phyloP scores from a whole-genome alignment of 2,888 invertebrate species.

The Sicus ferrugineus region DNA sequence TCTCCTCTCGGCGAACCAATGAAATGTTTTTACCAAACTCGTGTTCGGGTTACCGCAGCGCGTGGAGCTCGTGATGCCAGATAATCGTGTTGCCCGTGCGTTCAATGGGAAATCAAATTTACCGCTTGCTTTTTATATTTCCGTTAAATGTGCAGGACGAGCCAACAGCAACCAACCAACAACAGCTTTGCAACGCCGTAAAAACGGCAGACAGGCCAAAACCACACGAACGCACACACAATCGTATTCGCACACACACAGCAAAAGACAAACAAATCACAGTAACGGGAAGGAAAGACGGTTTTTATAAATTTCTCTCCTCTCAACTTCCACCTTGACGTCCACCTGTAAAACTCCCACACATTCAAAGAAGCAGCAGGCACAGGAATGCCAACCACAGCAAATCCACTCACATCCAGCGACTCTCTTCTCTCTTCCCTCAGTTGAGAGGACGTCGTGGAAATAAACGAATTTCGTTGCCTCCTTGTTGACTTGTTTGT shows the following conservation, averaged over 20 bases:
- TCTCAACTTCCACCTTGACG: no score
- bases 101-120: conserved; percentile 24
- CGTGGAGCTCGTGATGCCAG: conserved; percentile 17
- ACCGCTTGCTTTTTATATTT: conserved; percentile 9
- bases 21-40: neutral
- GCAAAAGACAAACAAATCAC: neutral
- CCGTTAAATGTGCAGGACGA: conserved; percentile 18
- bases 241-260: neutral
- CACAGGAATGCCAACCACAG: neutral
- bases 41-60: neutral
- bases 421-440: neutral
- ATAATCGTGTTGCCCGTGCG: conserved; percentile 15
- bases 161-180: no score
- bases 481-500: conserved; percentile 15
- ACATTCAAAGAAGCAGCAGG: no score
- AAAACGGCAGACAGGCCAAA: no score
- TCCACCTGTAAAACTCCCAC: no score
- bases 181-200: no score
- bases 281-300: neutral
- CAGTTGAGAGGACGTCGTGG: conserved; percentile 4
- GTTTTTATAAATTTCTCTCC: no score
- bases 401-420: neutral
- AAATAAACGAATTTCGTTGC: neutral
- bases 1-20: neutral
- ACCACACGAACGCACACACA: conserved; percentile 10